phyloP scores from a whole-genome alignment of 2,888 invertebrate species.

The Tetragnatha montana region DNA sequence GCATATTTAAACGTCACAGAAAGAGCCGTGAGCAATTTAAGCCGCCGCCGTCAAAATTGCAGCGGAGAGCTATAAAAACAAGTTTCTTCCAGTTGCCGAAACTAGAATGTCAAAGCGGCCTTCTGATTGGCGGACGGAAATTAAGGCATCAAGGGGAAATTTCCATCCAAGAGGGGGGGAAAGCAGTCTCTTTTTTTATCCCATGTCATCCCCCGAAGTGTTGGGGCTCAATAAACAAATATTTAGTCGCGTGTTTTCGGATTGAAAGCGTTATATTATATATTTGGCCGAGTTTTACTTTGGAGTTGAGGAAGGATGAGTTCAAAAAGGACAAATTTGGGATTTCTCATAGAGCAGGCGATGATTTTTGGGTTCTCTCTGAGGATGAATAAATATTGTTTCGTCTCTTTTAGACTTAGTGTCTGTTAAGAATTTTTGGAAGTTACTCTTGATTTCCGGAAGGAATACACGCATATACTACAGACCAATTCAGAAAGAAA shows the following conservation, averaged over 20 bases:
- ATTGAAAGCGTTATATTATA: background rate
- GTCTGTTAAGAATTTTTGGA: too few species aligned
- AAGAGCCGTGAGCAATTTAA: conserved; percentile 12
- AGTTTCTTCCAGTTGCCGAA: conserved; percentile 17
- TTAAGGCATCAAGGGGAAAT: conserved; percentile 28
- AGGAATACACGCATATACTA: too few species aligned
- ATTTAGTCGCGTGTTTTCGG: conserved; percentile 19
- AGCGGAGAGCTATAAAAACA: conserved; percentile 28
- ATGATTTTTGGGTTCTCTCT: too few species aligned
- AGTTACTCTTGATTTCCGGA: too few species aligned
- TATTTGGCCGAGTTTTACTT: too few species aligned
- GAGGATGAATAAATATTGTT: too few species aligned
- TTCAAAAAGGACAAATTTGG: too few species aligned
- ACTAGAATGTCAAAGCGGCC: background rate
- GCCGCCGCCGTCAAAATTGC: conserved; percentile 7
- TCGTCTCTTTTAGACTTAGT: too few species aligned
- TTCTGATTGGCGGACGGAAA: conserved; percentile 47
- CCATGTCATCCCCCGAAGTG: background rate
- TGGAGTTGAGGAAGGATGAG: too few species aligned
- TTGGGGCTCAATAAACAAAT: background rate
- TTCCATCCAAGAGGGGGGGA: background rate
- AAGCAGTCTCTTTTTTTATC: background rate
- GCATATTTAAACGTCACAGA: background rate
- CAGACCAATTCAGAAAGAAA: too few species aligned
- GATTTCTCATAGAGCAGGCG: too few species aligned